Conservation (phyloP, 2,113 vertebrate genomes). For the Percopsis transmontana region DNA sequence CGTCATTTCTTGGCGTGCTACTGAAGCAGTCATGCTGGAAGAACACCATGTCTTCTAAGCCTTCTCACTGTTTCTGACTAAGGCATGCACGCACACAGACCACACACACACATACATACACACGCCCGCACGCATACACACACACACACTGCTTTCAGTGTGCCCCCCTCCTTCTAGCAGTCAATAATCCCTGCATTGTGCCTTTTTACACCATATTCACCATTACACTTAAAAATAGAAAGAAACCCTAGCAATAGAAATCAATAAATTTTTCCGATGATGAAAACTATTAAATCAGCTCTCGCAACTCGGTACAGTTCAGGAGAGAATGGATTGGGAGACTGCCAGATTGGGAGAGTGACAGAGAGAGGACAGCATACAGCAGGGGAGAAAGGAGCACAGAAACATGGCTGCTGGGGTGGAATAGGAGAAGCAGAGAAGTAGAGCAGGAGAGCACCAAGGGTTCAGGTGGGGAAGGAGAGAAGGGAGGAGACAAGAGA, state of each 20-base stretch:
- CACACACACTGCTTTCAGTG: constrained; percentile 23
- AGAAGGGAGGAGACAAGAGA: neutral
- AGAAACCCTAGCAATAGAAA: constrained; percentile 23
- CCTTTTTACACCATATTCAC: too few relatives aligned
- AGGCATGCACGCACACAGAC: neutral
- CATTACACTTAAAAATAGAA: constrained; percentile 14
- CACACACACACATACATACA: constrained; percentile 10
- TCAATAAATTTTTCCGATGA: neutral
- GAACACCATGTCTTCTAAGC: constrained; percentile 27
- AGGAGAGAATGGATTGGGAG: neutral
- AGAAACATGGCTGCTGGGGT: neutral
- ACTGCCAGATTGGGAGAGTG: neutral
- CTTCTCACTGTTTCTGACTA: neutral
- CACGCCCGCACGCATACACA: constrained; percentile 11
- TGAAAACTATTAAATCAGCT: neutral
- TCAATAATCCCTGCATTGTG: constrained; percentile 21
- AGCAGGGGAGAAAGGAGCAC: neutral
- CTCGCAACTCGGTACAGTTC: neutral
- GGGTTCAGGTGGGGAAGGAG: constrained; percentile 13
- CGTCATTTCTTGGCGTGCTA: constrained; percentile 35
- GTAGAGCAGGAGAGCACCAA: neutral
- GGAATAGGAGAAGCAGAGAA: neutral
- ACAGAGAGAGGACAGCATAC: neutral
- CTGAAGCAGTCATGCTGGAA: constrained; percentile 30
- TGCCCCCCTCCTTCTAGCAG: constrained; percentile 26